Conservation (phyloP, 2,113 vertebrate genomes). For the Apteryx owenii region DNA sequence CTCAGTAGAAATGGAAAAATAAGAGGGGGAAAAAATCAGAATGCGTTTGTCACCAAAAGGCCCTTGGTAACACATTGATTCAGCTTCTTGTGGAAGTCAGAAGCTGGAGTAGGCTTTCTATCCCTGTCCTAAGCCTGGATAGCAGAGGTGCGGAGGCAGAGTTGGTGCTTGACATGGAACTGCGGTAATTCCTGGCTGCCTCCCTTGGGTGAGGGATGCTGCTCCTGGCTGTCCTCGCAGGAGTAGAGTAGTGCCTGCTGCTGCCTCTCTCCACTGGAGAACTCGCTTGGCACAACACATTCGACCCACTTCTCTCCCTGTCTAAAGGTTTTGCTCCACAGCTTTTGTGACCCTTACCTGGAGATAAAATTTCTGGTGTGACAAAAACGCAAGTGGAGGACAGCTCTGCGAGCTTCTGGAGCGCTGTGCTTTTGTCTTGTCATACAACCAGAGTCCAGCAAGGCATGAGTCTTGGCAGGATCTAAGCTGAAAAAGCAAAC, state of each 20-base stretch:
- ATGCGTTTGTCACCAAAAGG: no score
- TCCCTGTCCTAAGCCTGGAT: not conserved
- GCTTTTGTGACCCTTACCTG: not conserved
- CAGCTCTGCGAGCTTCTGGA: not conserved
- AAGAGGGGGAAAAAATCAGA: rapidly evolving
- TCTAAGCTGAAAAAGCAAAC: not conserved
- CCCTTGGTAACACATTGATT: not conserved
- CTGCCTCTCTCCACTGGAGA: not conserved
- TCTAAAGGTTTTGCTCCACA: not conserved
- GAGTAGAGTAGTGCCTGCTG: not conserved
- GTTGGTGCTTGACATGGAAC: not conserved
- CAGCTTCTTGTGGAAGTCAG: not conserved
- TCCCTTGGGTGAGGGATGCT: not conserved
- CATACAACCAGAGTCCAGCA: no score
- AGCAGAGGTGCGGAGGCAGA: not conserved
- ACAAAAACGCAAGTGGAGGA: no score
- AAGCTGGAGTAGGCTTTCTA: not conserved
- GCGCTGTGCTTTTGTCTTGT: no score
- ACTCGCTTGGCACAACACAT: not conserved
- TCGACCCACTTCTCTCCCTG: not conserved
- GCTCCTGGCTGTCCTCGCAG: not conserved
- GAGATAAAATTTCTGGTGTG: not conserved
- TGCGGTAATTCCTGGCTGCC: not conserved
- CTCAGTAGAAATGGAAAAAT: not conserved
- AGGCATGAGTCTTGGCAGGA: no score